These are phyloP conservation scores for Pipa parva DNA, from an alignment of 2,113 vertebrate genomes.

Conservation along the genomic window DNA sequence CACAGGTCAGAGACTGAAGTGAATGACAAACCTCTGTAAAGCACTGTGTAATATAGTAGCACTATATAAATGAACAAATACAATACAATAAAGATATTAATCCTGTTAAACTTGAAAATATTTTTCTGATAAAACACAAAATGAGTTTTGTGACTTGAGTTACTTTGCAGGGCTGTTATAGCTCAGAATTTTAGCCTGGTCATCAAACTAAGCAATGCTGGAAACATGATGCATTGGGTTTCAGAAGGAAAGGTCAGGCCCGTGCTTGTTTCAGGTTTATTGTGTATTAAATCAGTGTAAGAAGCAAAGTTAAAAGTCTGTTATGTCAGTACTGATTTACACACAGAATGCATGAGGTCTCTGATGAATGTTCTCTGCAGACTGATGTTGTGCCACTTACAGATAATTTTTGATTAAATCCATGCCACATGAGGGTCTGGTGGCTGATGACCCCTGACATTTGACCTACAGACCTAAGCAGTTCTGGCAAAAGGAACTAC, in stretches of 20 bases:
- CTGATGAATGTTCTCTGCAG: conserved; percentile 41
- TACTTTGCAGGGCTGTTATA: too few species aligned
- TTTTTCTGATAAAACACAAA: neutral
- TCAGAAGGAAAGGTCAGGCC: conserved; percentile 13
- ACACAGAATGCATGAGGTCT: fast-evolving
- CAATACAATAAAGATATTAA: conserved; percentile 25
- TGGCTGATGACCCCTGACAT: conserved; percentile 59
- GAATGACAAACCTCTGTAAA: too few species aligned
- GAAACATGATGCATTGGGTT: conserved; percentile 14
- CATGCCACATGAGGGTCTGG: conserved; percentile 54
- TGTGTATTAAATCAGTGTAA: conserved; percentile 30
- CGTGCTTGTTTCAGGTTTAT: conserved; percentile 23
- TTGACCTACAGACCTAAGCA: conserved; percentile 56
- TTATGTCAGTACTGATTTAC: conserved; percentile 43
- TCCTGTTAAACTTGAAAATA: conserved; percentile 19
- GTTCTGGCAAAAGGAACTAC: conserved; percentile 59
- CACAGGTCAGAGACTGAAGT: too few species aligned
- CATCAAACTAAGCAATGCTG: neutral
- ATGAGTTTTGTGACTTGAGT: too few species aligned
- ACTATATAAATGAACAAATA: too few species aligned
- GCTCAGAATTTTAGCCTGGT: neutral
- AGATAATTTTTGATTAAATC: conserved; percentile 60
- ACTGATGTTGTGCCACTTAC: conserved; percentile 45
- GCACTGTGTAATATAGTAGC: too few species aligned
- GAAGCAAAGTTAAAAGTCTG: conserved; percentile 9